Conservation (phyloP, 35 echinoderm and acorn worm species). For the Stichopus chloronotus region DNA sequence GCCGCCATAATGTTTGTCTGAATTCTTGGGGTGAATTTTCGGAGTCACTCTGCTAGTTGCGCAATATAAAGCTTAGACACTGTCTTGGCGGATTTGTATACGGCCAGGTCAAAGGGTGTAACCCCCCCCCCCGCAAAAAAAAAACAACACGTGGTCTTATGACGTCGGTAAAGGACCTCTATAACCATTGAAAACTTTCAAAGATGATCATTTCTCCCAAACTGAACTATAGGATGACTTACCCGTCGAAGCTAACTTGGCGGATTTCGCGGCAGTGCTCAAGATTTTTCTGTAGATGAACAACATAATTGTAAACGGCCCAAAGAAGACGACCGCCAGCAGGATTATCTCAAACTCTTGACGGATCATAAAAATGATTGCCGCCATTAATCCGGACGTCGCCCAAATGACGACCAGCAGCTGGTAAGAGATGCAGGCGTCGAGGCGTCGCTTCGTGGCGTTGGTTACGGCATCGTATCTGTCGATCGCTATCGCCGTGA, state of each 20-base stretch:
- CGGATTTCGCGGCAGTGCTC: constrained; percentile 57
- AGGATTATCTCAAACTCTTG: constrained; percentile 66
- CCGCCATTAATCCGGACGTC: constrained; percentile 52
- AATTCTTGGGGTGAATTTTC: too few species aligned
- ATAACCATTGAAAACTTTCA: too few species aligned
- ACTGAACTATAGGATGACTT: not conserved
- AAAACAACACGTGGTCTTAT: too few species aligned
- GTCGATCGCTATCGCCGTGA: constrained; percentile 84
- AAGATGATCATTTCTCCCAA: too few species aligned
- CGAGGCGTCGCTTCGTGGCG: constrained; percentile 66
- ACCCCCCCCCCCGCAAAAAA: too few species aligned
- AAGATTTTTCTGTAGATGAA: constrained; percentile 78
- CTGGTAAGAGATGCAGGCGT: constrained; percentile 42
- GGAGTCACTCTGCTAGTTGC: too few species aligned
- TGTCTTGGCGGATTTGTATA: too few species aligned
- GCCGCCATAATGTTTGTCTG: too few species aligned
- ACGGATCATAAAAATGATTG: constrained; percentile 75
- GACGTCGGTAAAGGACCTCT: too few species aligned
- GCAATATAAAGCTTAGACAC: too few species aligned
- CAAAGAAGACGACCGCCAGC: constrained; percentile 72
- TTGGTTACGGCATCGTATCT: constrained; percentile 86
- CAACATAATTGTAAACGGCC: constrained; percentile 77
- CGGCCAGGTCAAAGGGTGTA: too few species aligned
- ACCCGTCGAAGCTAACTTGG: not conserved
- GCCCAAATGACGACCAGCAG: constrained; percentile 72